Evolutionary conservation across 2,888 invertebrate genomes (phyloP), one percentile per base, ranked within the genome.

Genomic region (Onchidella celtica): DNA sequence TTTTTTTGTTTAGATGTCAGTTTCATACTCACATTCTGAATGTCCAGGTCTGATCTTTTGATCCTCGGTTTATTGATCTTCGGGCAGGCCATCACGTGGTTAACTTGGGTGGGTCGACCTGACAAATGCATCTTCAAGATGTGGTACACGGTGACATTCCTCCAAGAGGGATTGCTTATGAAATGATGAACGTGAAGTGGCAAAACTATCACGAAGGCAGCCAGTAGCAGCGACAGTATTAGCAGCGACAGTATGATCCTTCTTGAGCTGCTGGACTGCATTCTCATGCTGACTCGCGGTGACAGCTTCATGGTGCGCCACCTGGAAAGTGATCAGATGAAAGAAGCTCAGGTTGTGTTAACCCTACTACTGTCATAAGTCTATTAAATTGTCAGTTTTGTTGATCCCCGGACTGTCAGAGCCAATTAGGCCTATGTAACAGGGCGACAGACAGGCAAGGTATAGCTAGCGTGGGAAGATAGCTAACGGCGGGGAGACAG

Each of bases 111-210:
- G 0, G 79, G 79, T 9, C 79, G 70, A 0, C 29, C 14, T 1
- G 79, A 59, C 40, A 79, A 72, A 27, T 79, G 79, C 79, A 79
- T 79, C 65, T 79, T 79, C 63, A 79, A 32, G 40, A 79, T 70
- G 47, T 79, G 79, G 34, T 63, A 70, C 14, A 79, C 21, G 38
- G 40, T 79, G 63, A 79, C 79, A 34, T 79, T 65, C 14, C 70
- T 36, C 79, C 79, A 79, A 4, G 70, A 61, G 1, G 79, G 68
- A 55, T n/a, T 72, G 47, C 38, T 27, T 24, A 69, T 36, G 17
- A 59, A 69, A 6, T 27, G 0, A 1, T 69, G 32, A 21, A n/a
- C 17, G 1, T 11, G n/a, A 2, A 40, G 65, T 32, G 29, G 66
- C 0, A 47, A 29, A 2, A 75, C 40, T 3, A 63, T n/a, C 11